Conservation (phyloP, 2,888 invertebrate species). For the Drosophila merina region DNA sequence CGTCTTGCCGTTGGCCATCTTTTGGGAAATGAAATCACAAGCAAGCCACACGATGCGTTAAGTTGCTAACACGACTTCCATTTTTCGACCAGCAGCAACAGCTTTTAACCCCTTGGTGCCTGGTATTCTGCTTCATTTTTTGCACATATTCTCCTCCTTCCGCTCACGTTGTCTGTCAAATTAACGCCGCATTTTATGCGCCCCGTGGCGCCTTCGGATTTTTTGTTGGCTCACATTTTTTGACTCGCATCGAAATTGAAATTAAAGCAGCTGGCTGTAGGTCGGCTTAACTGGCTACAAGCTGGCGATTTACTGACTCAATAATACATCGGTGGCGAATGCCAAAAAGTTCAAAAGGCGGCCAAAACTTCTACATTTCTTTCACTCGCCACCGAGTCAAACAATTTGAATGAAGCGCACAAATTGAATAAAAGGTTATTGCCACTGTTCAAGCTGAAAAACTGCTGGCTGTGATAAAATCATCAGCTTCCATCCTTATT, state of each 20-base stretch:
- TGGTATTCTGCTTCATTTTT: background rate
- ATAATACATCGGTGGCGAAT: slow-evolving; percentile 51
- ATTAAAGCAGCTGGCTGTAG: slow-evolving; percentile 35
- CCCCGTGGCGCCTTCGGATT: slow-evolving; percentile 10
- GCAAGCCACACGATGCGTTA: slow-evolving; percentile 30
- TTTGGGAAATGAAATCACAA: slow-evolving; percentile 24
- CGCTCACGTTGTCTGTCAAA: slow-evolving; percentile 41
- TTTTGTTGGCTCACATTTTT: slow-evolving; percentile 19
- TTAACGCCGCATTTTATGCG: slow-evolving; percentile 36
- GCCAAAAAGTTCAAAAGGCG: slow-evolving; percentile 64
- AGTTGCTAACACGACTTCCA: slow-evolving; percentile 13
- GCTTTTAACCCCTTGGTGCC: slow-evolving; percentile 30
- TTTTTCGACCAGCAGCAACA: slow-evolving; percentile 7
- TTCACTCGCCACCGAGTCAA: slow-evolving; percentile 29
- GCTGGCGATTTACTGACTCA: slow-evolving; percentile 37
- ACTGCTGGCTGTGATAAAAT: slow-evolving; percentile 68
- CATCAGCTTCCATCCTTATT: slow-evolving; percentile 54
- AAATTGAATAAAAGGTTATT: slow-evolving; percentile 72
- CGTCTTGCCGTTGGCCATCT: slow-evolving; percentile 15
- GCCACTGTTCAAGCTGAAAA: slow-evolving; percentile 67
- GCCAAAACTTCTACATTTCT: slow-evolving; percentile 47
- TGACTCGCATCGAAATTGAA: slow-evolving; percentile 23
- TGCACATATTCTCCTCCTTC: slow-evolving; percentile 21
- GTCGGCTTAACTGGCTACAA: slow-evolving; percentile 31
- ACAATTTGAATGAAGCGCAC: slow-evolving; percentile 66